phyloP scores from a whole-genome alignment of 2,797 vertebrate genomes.

The Bucorvus abyssinicus region DNA sequence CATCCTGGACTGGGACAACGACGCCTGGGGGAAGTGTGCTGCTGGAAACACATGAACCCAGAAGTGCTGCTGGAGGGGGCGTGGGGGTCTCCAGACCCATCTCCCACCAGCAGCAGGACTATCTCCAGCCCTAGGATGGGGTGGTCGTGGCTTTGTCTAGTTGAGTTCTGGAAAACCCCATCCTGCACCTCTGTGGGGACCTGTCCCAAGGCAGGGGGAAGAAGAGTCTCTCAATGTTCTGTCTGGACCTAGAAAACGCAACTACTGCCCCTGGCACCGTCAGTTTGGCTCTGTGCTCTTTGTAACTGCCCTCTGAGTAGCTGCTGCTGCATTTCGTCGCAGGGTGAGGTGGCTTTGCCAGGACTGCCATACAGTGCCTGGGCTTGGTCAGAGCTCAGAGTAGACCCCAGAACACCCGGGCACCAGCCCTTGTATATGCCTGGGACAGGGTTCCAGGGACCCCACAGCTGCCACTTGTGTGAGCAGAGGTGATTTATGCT shows the following conservation, averaged over 20 bases:
- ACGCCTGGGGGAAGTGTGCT: background rate
- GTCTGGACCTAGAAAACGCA: background rate
- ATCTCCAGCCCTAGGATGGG: background rate
- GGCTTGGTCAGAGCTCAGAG: background rate
- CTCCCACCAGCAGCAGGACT: background rate
- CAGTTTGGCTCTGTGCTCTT: background rate
- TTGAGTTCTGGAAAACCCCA: background rate
- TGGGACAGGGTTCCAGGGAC: background rate
- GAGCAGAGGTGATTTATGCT: slow-evolving; percentile 46
- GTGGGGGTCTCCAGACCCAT: background rate
- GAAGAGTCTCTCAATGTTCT: background rate
- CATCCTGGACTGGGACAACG: background rate
- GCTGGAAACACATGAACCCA: background rate
- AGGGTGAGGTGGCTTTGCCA: background rate
- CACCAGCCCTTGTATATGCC: background rate
- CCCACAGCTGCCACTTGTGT: slow-evolving; percentile 24
- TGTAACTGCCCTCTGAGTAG: background rate
- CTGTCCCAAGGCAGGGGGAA: background rate
- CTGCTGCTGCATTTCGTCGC: background rate
- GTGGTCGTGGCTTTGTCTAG: background rate
- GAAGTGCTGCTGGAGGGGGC: background rate
- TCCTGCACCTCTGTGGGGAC: background rate
- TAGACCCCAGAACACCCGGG: rapidly evolving
- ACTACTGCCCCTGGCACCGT: background rate
- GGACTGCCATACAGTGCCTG: background rate